These are phyloP conservation scores for Chrysina gloriosa DNA, from an alignment of 2,888 invertebrate genomes.

Conservation along the genomic window DNA sequence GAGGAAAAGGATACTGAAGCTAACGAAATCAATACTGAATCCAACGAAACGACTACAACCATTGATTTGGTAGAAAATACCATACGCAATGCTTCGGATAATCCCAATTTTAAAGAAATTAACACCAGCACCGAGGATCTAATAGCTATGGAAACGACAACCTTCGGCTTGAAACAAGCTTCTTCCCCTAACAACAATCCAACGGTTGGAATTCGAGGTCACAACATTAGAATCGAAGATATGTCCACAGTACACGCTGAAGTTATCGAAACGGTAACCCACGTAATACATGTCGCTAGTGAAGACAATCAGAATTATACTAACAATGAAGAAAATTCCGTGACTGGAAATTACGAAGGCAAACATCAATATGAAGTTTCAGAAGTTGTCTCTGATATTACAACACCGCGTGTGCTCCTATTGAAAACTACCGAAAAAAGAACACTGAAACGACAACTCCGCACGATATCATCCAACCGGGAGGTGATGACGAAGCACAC, in stretches of 20 bases:
- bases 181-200: neutral
- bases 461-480: conserved; percentile 46
- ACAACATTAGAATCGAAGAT: conserved; percentile 38
- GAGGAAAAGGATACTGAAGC: neutral
- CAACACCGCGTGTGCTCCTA: conserved; percentile 49
- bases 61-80: conserved; percentile 22
- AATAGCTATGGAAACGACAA: conserved; percentile 62
- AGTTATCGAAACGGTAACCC: conserved; percentile 54
- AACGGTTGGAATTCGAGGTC: conserved; percentile 36
- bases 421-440: conserved; percentile 44
- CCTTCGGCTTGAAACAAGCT: conserved; percentile 45
- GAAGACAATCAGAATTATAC: conserved; percentile 18
- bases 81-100: conserved; percentile 17
- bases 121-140: conserved; percentile 60
- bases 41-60: conserved; percentile 42
- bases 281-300: conserved; percentile 48
- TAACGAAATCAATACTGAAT: conserved; percentile 34
- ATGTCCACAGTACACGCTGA: conserved; percentile 54
- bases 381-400: conserved; percentile 48
- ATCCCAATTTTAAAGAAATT: conserved; percentile 47
- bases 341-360: conserved; percentile 29
- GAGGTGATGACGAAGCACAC: conserved; percentile 47
- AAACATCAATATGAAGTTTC: conserved; percentile 57
- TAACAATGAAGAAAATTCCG: conserved; percentile 24
- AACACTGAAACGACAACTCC: conserved; percentile 40